Evolutionary conservation across 2,113 vertebrate genomes (phyloP).

Genomic region (Oncorhynchus kisutch): DNA sequence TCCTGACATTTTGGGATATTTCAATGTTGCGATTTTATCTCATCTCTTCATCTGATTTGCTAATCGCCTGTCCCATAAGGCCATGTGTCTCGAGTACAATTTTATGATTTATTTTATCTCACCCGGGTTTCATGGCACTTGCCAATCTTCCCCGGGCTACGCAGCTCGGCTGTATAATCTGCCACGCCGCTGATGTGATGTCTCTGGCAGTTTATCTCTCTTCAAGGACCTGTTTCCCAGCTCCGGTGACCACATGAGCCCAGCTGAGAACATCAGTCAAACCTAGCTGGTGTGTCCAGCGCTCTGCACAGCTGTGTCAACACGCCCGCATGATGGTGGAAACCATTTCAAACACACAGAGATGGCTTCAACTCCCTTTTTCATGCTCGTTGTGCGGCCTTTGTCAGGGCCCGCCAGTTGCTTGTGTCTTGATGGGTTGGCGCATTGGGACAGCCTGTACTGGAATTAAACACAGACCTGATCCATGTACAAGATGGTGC

Average conservation of each 20-base stretch:
- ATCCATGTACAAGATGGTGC: not conserved
- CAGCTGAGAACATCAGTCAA: not conserved
- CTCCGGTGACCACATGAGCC: slow-evolving; percentile 34
- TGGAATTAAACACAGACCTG: not conserved
- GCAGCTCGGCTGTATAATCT: not conserved
- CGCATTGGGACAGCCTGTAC: not conserved
- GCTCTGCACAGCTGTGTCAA: slow-evolving; percentile 45
- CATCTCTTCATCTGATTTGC: no score
- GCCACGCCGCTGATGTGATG: not conserved
- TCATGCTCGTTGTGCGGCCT: not conserved
- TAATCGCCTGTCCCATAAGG: no score
- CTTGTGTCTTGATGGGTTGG: slow-evolving; percentile 7
- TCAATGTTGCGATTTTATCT: no score
- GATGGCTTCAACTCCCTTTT: not conserved
- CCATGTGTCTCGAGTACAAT: not conserved
- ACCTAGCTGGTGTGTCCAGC: not conserved
- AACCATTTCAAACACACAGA: slow-evolving; percentile 2
- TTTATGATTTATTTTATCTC: no score
- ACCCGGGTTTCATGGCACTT: not conserved
- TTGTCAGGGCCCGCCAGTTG: slow-evolving; percentile 14
- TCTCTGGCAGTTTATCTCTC: slow-evolving; percentile 22
- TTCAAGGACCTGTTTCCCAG: slow-evolving; percentile 61
- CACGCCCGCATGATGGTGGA: slow-evolving; percentile 6
- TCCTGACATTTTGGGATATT: no score
- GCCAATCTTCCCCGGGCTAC: not conserved